Percentiles rank a stretch among this genome's conserved stretches.
phyloP scores from a whole-genome alignment of 1,140 invertebrate genomes.

The Drosophila auraria region DNA sequence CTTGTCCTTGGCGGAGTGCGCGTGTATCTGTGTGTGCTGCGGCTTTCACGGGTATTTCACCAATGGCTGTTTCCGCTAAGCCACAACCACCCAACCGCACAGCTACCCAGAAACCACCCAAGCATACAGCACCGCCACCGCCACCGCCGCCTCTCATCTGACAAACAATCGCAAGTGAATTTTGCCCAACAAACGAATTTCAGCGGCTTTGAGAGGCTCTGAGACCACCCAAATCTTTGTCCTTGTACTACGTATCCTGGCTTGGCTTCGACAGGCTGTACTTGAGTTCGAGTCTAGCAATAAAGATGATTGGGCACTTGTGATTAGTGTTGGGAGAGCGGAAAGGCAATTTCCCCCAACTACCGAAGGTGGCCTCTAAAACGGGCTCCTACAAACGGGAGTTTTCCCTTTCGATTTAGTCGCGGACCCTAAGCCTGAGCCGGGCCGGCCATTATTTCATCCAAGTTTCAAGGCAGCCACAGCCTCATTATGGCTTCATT shows the following conservation, averaged over 20 bases:
- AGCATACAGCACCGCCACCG: constrained; percentile 7
- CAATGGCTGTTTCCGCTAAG: constrained; percentile 43
- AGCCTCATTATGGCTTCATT: constrained; percentile 65
- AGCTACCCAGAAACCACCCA: constrained; percentile 5
- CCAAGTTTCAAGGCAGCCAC: constrained; percentile 22
- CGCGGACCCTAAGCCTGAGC: neutral
- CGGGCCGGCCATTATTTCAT: constrained; percentile 29
- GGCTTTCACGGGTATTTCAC: constrained; percentile 65
- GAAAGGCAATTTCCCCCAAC: constrained; percentile 55
- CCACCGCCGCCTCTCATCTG: constrained; percentile 36
- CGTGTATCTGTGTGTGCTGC: constrained; percentile 24
- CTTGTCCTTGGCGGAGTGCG: constrained; percentile 15
- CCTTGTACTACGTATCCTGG: constrained; percentile 28
- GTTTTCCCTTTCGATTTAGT: constrained; percentile 8
- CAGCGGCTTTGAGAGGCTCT: constrained; percentile 29
- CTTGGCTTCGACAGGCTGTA: constrained; percentile 32
- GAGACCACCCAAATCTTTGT: constrained; percentile 25
- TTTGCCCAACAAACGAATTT: constrained; percentile 44
- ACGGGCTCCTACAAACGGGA: neutral
- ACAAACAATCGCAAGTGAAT: constrained; percentile 72
- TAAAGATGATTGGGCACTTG: constrained; percentile 75
- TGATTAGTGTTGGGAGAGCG: constrained; percentile 51
- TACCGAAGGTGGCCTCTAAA: constrained; percentile 21
- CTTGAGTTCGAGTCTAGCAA: constrained; percentile 52
- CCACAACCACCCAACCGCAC: neutral